A percentile compares a stretch with the other conserved stretches of the same genome.
Evolutionary conservation across 2,888 invertebrate species (phyloP).

Genomic region (Rosalia funebris): DNA sequence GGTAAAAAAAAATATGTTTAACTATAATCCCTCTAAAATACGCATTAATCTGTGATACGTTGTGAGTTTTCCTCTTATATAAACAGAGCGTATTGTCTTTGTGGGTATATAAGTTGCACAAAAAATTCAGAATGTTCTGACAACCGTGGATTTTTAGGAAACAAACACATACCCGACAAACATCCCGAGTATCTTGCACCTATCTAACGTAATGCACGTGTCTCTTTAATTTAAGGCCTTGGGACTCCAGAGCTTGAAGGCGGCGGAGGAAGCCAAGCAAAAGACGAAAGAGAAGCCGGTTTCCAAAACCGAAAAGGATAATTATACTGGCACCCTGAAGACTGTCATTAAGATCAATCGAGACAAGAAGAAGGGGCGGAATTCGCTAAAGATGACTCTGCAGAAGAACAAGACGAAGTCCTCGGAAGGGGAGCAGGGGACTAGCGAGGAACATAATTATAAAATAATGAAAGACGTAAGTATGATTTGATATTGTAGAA

Average conservation of each 20-base stretch:
- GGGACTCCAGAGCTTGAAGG: constrained; percentile 79
- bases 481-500: constrained; percentile 26
- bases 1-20: too few species aligned
- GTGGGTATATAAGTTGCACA: too few species aligned
- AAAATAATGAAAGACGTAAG: constrained; percentile 72
- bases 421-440: constrained; percentile 57
- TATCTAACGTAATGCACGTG: too few species aligned
- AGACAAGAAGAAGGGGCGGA: constrained; percentile 72
- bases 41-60: too few species aligned
- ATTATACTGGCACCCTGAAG: constrained; percentile 83
- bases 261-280: constrained; percentile 74
- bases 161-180: too few species aligned
- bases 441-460: constrained; percentile 66
- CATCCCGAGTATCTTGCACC: too few species aligned
- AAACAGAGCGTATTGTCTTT: too few species aligned
- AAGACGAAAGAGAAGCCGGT: constrained; percentile 49
- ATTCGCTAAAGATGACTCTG: constrained; percentile 81
- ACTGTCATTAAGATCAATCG: constrained; percentile 84
- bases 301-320: constrained; percentile 44
- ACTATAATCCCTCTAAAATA: too few species aligned
- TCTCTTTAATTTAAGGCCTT: constrained; percentile 68
- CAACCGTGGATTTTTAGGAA: too few species aligned
- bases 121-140: too few species aligned
- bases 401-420: constrained; percentile 72
- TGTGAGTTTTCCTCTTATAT: too few species aligned